These are phyloP conservation scores for Osmerus eperlanus DNA, from an alignment of 2,113 vertebrate genomes.

Conservation along the genomic window DNA sequence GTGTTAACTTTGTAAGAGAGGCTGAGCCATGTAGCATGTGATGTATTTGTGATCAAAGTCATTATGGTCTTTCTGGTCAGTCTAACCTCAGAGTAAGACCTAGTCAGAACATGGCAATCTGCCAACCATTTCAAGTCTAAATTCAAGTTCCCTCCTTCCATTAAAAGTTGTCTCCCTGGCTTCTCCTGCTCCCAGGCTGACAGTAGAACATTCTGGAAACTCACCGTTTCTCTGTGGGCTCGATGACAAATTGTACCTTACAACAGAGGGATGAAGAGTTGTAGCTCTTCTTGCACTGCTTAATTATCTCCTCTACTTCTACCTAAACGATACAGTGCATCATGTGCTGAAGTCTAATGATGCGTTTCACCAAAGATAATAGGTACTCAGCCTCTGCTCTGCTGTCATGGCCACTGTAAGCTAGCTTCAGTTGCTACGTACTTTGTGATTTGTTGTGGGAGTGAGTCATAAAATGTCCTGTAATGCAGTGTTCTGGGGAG, in stretches of 20 bases:
- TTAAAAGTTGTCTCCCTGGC: neutral
- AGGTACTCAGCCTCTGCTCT: slow-evolving; percentile 38
- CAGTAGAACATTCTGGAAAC: slow-evolving; percentile 31
- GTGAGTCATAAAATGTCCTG: slow-evolving; percentile 11
- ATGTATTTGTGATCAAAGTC: neutral
- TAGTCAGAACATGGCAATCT: neutral
- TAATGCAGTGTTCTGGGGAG: too few species aligned
- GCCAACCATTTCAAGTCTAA: neutral
- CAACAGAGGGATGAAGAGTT: slow-evolving; percentile 27
- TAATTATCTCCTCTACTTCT: slow-evolving; percentile 52
- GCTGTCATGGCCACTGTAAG: slow-evolving; percentile 14
- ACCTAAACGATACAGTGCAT: slow-evolving; percentile 54
- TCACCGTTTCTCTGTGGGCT: slow-evolving; percentile 33
- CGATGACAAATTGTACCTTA: slow-evolving; percentile 51
- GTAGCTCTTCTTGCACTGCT: slow-evolving; percentile 40
- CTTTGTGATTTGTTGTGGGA: slow-evolving; percentile 40
- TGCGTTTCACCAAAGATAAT: slow-evolving; percentile 60
- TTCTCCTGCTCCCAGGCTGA: neutral
- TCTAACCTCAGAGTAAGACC: slow-evolving; percentile 1
- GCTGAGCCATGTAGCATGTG: too few species aligned
- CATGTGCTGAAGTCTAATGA: slow-evolving; percentile 57
- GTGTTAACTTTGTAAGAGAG: too few species aligned
- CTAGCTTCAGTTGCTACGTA: neutral
- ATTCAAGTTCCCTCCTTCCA: neutral
- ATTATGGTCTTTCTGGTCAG: neutral